A percentile compares a stretch with the other conserved stretches of the same genome.
phyloP scores from a whole-genome alignment of 2,888 invertebrate genomes.

The Aphelenchoides bicaudatus region DNA sequence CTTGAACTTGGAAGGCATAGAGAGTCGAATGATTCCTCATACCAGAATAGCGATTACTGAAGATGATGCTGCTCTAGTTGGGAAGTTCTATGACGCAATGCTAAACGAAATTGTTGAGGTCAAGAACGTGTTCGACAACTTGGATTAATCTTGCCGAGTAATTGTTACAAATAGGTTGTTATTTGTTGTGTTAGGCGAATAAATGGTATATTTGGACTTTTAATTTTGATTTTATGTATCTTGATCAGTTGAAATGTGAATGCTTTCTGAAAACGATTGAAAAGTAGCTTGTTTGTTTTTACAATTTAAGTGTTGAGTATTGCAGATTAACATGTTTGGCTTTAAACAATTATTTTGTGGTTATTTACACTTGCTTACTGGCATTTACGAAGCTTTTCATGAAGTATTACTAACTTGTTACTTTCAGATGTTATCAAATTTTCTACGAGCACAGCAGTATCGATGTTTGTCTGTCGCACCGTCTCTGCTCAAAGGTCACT shows the following conservation, averaged over 20 bases:
- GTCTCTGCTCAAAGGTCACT: conserved; percentile 47
- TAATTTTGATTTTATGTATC: no score
- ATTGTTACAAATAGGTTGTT: background rate
- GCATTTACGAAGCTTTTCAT: no score
- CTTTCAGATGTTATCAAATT: no score
- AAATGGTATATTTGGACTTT: conserved; percentile 18
- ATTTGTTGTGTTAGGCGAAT: background rate
- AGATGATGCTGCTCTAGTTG: conserved; percentile 23
- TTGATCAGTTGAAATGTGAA: no score
- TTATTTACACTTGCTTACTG: no score
- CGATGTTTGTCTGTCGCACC: background rate
- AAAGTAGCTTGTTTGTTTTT: no score
- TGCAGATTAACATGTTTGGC: no score
- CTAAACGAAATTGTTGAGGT: conserved; percentile 35
- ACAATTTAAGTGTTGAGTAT: no score
- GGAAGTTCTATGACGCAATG: conserved; percentile 33
- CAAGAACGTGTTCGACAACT: conserved; percentile 38
- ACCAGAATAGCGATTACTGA: conserved; percentile 16
- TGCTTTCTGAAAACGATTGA: no score
- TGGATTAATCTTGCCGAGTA: conserved; percentile 13
- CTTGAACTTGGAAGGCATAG: conserved; percentile 22
- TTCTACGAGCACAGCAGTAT: no score
- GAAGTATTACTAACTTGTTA: no score
- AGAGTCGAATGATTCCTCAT: conserved; percentile 16
- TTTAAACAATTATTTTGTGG: no score